A percentile compares a stretch with the other conserved stretches of the same genome.
Conservation (phyloP, 2,113 vertebrate species). For the Calonectris borealis region DNA sequence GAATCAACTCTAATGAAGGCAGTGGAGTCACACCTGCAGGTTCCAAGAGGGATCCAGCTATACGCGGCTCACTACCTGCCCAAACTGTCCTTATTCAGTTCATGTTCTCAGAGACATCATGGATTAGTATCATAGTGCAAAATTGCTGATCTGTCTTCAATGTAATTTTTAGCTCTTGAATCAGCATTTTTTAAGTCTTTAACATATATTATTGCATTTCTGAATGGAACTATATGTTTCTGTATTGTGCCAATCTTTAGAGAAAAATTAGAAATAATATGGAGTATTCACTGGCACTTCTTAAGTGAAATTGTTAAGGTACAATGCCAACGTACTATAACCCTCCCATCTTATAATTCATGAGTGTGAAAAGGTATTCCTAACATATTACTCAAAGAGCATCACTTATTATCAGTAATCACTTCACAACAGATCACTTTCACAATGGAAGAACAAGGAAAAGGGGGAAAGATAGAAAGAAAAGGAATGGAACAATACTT, state of each 20-base stretch:
- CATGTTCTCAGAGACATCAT: background rate
- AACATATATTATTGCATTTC: background rate
- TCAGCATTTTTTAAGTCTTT: background rate
- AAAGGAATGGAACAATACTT: constrained; percentile 36
- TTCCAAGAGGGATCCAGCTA: background rate
- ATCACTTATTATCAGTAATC: background rate
- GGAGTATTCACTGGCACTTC: background rate
- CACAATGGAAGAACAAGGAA: background rate
- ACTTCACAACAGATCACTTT: constrained; percentile 12
- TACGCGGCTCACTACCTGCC: background rate
- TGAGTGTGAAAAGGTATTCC: background rate
- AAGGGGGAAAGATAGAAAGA: background rate
- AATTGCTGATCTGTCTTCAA: background rate
- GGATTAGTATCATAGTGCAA: background rate
- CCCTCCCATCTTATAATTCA: background rate
- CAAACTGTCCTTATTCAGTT: background rate
- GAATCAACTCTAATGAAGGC: background rate
- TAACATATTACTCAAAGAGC: background rate
- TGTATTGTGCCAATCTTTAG: background rate
- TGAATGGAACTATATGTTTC: background rate
- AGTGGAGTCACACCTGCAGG: background rate
- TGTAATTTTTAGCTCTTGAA: background rate
- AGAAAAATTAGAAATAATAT: background rate
- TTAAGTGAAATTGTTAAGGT: background rate
- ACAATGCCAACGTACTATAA: background rate